Percentiles rank a stretch among this genome's conserved stretches.
phyloP scores from a whole-genome alignment of 2,797 vertebrate species.

The Lepus townsendii region DNA sequence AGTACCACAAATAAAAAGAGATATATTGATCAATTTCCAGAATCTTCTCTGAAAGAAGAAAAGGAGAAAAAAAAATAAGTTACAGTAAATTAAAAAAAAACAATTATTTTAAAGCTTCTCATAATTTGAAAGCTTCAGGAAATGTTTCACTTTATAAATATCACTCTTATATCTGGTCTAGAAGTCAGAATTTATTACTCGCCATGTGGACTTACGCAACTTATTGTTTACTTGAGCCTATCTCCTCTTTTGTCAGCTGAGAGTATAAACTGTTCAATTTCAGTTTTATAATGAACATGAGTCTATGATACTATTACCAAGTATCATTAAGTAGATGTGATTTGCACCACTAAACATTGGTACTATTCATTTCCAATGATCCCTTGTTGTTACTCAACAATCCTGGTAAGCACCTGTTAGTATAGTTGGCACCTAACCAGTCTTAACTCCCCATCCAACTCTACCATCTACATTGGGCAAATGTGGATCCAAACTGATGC shows the following conservation, averaged over 20 bases:
- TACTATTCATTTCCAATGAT: background rate
- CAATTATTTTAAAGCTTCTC: background rate
- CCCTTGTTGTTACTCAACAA: background rate
- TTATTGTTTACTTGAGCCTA: background rate
- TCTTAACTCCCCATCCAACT: background rate
- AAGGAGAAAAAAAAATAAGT: background rate
- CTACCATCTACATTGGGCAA: background rate
- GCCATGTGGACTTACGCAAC: background rate
- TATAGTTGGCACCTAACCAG: background rate
- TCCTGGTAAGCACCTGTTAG: background rate
- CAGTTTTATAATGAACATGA: background rate
- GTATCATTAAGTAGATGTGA: background rate
- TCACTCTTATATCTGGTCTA: background rate
- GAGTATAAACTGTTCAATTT: background rate
- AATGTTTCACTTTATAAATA: constrained; percentile 5
- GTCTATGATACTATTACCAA: background rate
- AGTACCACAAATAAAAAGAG: background rate
- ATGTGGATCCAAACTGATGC: background rate
- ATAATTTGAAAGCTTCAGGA: background rate
- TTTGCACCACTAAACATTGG: background rate
- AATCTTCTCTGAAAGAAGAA: background rate
- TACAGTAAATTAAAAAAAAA: background rate
- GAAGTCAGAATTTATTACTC: constrained; percentile 24
- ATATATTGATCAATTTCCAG: constrained; percentile 47
- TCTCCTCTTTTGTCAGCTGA: constrained; percentile 18